Evolutionary conservation across 2,797 vertebrate genomes (phyloP), one percentile per base, ranked within the genome.

Genomic region (Enteromius paludinosus): DNA sequence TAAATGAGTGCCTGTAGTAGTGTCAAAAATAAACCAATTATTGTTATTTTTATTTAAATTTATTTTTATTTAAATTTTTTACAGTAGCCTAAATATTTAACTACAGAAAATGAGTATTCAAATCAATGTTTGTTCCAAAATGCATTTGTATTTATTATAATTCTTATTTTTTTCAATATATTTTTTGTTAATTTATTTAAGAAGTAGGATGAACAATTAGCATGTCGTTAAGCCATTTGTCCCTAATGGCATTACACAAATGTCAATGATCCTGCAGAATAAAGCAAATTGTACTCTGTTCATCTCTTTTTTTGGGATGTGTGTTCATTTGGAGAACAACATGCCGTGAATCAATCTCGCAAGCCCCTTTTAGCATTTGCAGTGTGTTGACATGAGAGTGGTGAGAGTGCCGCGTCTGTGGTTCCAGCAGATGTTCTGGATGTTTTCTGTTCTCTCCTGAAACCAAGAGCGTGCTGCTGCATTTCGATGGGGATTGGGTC

Each of bases 351-450:
- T 4, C 4, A 38, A 38, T 47, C 7, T 56, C 7, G 8, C 2
- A 52, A 38, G 38, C 35, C 38, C 12, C 65, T 17, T 30, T 25
- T 12, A 49, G 20, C 45, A 1, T 38, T 35, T 38, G 30, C 30
- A 15, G 30, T 25, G 18, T 35, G 33, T 64, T 64, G 61, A 64
- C 33, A 25, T 59, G 72, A 25, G 20, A 8, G 6, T 56, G 49
- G 41, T 45, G 18, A 33, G 41, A 45, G 65, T 20, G 18, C 0
- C 1, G 2, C 12, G 38, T 3, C 41, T 25, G 41, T 70, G 66
- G 49, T 35, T 20, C 28, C n/a, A 52, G 76, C 91, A 91, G 91
- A 90, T 92, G 90, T 87, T 88, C 59, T 47, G 25, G 83, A 43
- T 71, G 77, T 74, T 79, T 89, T 90, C 89, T 87, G 87, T 82